phyloP scores from a whole-genome alignment of 2,888 invertebrate genomes.

The Euzophera pinguis region DNA sequence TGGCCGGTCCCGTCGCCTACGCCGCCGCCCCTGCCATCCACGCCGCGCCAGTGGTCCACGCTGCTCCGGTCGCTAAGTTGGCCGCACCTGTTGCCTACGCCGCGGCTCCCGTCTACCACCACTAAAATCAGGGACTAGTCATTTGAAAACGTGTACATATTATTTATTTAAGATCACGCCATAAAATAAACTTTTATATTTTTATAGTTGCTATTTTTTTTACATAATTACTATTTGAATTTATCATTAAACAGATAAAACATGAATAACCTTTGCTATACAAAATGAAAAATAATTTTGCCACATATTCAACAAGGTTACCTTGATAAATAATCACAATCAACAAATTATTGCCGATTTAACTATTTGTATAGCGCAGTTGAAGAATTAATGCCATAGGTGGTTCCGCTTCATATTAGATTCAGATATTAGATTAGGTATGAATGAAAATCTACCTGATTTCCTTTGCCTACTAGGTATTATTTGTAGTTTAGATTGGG shows the following conservation, averaged over 20 bases:
- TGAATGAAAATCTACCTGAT: no score
- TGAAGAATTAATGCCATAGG: no score
- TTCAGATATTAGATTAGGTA: no score
- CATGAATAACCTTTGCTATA: neutral
- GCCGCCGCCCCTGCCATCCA: constrained; percentile 21
- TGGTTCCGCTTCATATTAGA: no score
- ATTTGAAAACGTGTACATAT: constrained; percentile 14
- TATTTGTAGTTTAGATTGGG: no score
- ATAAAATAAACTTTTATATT: constrained; percentile 9
- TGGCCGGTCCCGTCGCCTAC: constrained; percentile 31
- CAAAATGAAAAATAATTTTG: neutral
- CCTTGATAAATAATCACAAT: no score
- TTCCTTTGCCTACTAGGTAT: no score
- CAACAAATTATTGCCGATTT: no score
- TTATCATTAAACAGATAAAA: neutral
- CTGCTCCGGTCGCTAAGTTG: constrained; percentile 13
- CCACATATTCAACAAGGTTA: no score
- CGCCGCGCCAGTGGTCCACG: constrained; percentile 16
- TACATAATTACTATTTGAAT: neutral
- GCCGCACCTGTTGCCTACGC: constrained; percentile 33
- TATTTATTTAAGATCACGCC: constrained; percentile 18
- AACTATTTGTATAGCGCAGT: no score
- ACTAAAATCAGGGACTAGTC: constrained; percentile 54
- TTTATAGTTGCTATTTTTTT: neutral
- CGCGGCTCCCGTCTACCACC: constrained; percentile 82